Evolutionary conservation across 2,888 invertebrate species (phyloP).

Genomic region (Lasioglossum calceatum): DNA sequence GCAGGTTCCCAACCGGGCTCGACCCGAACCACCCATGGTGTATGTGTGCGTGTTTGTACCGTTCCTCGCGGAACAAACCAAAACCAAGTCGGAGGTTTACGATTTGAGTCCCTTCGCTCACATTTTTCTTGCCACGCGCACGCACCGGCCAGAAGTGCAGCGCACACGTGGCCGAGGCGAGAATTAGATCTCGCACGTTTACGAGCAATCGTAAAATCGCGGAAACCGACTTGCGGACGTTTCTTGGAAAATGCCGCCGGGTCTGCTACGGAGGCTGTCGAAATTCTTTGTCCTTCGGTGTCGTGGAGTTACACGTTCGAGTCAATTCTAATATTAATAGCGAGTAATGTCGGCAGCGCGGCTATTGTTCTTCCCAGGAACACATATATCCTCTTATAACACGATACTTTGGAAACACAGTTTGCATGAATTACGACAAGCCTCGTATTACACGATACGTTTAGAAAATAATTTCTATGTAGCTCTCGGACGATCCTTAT

Average conservation of each 20-base stretch:
- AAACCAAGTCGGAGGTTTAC: background rate
- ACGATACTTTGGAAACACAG: no score
- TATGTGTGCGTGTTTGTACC: background rate
- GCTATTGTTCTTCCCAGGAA: no score
- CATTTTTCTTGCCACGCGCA: background rate
- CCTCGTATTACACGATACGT: no score
- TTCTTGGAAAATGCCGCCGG: background rate
- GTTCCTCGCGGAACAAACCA: background rate
- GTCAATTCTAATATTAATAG: no score
- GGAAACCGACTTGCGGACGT: constrained; percentile 3
- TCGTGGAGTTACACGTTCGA: background rate
- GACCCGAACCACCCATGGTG: constrained; percentile 63
- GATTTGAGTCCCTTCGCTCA: background rate
- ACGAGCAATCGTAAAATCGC: constrained; percentile 40
- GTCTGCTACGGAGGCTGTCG: background rate
- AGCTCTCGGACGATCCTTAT: no score
- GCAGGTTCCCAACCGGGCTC: constrained; percentile 44
- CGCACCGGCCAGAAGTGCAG: constrained; percentile 14
- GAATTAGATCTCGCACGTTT: constrained; percentile 44
- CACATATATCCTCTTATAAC: no score
- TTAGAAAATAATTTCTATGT: no score
- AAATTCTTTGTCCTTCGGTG: background rate
- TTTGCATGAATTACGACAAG: no score
- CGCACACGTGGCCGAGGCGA: constrained; percentile 25
- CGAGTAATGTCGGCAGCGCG: no score